Base-by-base conservation (phyloP, 2,113 vertebrate genomes). In the Rhynchomys soricoides region DNA sequence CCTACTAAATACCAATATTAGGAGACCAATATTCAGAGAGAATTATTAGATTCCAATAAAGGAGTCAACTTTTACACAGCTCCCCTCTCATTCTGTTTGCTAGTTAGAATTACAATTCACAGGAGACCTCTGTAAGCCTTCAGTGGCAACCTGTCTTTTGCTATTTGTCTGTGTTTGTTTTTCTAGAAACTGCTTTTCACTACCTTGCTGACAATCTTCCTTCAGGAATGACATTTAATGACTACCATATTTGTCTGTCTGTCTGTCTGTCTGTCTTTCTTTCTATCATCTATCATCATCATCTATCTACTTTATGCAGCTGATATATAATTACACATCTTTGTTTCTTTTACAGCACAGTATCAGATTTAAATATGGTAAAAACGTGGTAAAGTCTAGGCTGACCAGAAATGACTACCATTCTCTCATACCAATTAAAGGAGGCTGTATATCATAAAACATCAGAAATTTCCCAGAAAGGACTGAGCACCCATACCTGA, bases 111-210 rank as follows among this genome's bases (percentile, higher is more conserved):
- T 22, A 59, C 50, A 7, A n/a, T 21, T 43, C 48, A 66, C 43
- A 66, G 43, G 45, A 82, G 31, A 22, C 50, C 70, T 75, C 2
- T 11, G 82, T 31, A 74, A 50, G 34, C 55, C 13, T 82, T 52
- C 12, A 62, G 77, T 82, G n/a, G 19, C 52, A 55, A 15, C 50
- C 50, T 82, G 3, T 55, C 5, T 62, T 92, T 66, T 45, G 57
- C 45, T 93, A 31, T 77, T 81, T 73, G 24, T 59, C 73, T 91
- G 22, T 81, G 75, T 59, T 64, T 89, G 24, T 91, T 89, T 93
- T 66, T 59, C 77, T 87, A 68, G 62, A 86, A 93, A 89, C 86
- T 90, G 73, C 24, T 92, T 91, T 96, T 78, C n/a, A 91, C 37
- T 78, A 93, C 50, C 31, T 89, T 45, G 24, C 21, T 43, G n/a